These are phyloP conservation scores for Hymenopus coronatus DNA, from an alignment of 2,888 invertebrate genomes.

Conservation along the genomic window DNA sequence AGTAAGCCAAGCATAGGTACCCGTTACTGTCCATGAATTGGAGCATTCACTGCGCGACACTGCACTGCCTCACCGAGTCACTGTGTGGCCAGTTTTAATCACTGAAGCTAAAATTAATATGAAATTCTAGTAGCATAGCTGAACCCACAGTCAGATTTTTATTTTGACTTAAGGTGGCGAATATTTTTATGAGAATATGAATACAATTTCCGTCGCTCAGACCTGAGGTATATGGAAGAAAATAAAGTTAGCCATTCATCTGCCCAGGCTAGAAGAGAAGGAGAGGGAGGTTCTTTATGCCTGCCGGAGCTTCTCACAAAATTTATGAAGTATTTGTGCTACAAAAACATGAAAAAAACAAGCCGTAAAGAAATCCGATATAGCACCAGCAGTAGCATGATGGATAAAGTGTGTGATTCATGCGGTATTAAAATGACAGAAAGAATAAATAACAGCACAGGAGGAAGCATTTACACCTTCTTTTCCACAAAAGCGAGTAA, in stretches of 20 bases:
- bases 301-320: neutral
- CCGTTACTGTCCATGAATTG: too few species aligned
- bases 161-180: neutral
- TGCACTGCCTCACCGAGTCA: too few species aligned
- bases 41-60: too few species aligned
- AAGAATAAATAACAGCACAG: neutral
- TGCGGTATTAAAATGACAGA: neutral
- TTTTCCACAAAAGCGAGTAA: neutral
- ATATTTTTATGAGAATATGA: neutral
- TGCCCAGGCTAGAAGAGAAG: neutral
- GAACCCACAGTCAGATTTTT: neutral
- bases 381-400: neutral
- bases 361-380: neutral
- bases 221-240: neutral
- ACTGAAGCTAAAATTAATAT: neutral
- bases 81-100: neutral
- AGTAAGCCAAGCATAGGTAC: too few species aligned
- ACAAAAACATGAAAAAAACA: neutral
- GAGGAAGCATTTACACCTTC: neutral
- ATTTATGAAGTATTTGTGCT: neutral
- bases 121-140: neutral
- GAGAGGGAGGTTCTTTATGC: neutral
- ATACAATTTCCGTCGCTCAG: neutral
- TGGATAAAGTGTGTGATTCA: neutral
- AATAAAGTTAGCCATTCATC: neutral